A percentile compares a stretch with the other conserved stretches of the same genome.
Evolutionary conservation across 1,140 invertebrate species (phyloP).

Genomic region (Drosophila lowei): DNA sequence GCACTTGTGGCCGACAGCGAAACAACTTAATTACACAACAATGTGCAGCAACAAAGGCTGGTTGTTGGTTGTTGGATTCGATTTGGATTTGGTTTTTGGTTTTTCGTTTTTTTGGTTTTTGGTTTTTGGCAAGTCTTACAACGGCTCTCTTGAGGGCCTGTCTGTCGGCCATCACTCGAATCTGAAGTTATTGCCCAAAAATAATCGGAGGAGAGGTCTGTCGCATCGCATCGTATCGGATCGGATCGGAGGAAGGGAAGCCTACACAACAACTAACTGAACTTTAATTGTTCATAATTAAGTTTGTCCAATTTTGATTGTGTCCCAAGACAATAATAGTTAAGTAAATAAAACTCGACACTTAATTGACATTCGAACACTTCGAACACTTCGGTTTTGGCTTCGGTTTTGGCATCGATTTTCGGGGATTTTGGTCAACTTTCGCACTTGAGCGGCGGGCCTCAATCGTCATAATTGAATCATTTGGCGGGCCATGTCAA

Average conservation of each 20-base stretch:
- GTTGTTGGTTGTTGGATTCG: conserved; percentile 16
- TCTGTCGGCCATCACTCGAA: conserved; percentile 19
- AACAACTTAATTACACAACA: conserved; percentile 80
- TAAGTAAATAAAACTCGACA: conserved; percentile 67
- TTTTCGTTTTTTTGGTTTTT: background rate
- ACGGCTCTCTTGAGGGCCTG: conserved; percentile 25
- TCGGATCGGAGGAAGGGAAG: background rate
- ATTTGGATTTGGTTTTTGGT: conserved; percentile 9
- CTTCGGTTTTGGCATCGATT: background rate
- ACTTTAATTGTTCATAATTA: conserved; percentile 80
- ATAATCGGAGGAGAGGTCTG: conserved; percentile 19
- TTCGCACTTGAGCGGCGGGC: conserved; percentile 61
- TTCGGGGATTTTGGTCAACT: conserved; percentile 48
- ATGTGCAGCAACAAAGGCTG: conserved; percentile 28
- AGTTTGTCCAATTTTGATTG: conserved; percentile 65
- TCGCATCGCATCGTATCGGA: too few species aligned
- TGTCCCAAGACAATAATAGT: conserved; percentile 53
- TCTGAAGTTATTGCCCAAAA: conserved; percentile 53
- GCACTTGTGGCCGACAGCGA: conserved; percentile 53
- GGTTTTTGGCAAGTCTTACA: conserved; percentile 55
- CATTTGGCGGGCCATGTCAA: conserved; percentile 55
- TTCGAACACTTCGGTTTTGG: conserved; percentile 24
- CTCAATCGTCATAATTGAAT: conserved; percentile 56
- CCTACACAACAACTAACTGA: conserved; percentile 65
- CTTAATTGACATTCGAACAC: conserved; percentile 65